Base-by-base conservation (phyloP, 2,888 invertebrate species). In the Bombylius major region DNA sequence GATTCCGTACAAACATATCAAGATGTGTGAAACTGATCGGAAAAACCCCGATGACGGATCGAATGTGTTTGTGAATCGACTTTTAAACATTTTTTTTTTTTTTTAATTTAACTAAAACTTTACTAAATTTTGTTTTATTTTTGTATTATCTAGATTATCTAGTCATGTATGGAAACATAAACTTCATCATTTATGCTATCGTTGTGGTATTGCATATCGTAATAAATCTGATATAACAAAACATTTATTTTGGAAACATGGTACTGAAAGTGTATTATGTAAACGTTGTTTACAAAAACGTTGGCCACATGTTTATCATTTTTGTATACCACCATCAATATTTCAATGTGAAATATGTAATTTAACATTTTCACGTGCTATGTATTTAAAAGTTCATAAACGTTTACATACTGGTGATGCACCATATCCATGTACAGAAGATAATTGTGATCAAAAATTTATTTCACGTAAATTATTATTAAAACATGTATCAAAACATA, bases 141-240 rank as follows among this genome's bases (percentile, higher is more conserved):
- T 23, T 23, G 23, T 23, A 23, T 23, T 23, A 23, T 23, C 13
- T 49, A 83, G 84, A 62, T 76, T 92, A 2, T 89, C 90, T 1
- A 88, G 87, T 64, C 92, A 92, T 67, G 88, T 91, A 32, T 90
- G 90, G 88, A 92, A 92, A 74, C 91, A 92, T 69, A 92, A 91
- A 72, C 72, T 91, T 47, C 84, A 89, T 70, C 90, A 91, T 72
- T 75, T 89, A 56, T 92, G 92, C 68, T 91, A 90, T 70, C 82
- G 90, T 33, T 92, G 92, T 70, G 89, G 89, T 42, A 88, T 92
- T 60, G 85, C 91, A 0, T 92, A 92, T 69, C 81, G 89, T 62
- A 91, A 90, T 71, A 90, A 90, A 69, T 85, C 85, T 55, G 90
- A 91, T 67, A 92, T 91, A 58, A 89, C 88, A 14, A 89, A 89